A percentile compares a stretch with the other conserved stretches of the same genome.
Conservation (phyloP, 2,113 vertebrate species). For the Prochilodus magdalenae region DNA sequence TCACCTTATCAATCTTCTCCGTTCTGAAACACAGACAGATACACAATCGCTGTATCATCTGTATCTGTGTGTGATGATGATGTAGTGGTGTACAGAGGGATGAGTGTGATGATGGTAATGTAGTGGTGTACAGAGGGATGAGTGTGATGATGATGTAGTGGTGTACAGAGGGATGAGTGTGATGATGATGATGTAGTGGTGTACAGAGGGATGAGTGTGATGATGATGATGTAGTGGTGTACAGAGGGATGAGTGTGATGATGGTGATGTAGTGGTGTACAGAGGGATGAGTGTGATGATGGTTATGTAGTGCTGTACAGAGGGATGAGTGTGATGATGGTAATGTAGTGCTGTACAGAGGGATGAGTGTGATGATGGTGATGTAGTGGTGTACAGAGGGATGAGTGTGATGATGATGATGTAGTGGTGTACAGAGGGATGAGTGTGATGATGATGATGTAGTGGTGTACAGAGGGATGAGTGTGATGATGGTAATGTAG, state of each 20-base stretch:
- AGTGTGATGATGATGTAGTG: background rate
- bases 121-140: background rate
- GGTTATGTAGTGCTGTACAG: no score
- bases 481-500: background rate
- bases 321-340: no score
- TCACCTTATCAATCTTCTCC: slow-evolving; percentile 94
- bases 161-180: no score
- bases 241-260: background rate
- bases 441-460: no score
- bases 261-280: background rate
- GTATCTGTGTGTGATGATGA: no score
- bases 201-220: no score
- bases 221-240: no score
- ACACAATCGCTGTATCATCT: no score
- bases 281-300: background rate
- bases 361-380: background rate
- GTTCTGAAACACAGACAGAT: slow-evolving; percentile 75
- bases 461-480: background rate
- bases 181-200: background rate
- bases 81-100: no score
- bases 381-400: background rate
- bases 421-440: no score
- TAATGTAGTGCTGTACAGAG: background rate
- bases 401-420: no score
- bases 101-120: no score